Base-by-base conservation (phyloP, 2,797 vertebrate species). In the Oreonectes daqikongensis region DNA sequence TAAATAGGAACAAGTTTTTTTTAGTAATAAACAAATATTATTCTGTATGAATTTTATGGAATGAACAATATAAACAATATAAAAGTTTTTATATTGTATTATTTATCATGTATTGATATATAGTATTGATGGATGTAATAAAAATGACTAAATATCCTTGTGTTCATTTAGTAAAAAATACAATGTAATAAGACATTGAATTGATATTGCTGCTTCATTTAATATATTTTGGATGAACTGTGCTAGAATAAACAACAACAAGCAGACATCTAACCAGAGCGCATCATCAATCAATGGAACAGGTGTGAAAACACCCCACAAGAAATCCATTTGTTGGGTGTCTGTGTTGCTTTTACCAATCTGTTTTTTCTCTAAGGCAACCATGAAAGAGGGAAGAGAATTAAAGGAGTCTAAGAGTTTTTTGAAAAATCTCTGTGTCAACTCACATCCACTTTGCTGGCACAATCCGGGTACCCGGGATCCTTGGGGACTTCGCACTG, bases 401-500 rank as follows among this genome's bases (percentile, higher is more conserved):
- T 44, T 52, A 81, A 59, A 38, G 11, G 18, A 77, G 59, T 55
- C 5, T 75, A 38, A 71, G 42, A 53, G 18, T 35, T 35, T 32
- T 44, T 50, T 12, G 18, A 63, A 69, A 59, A 75, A 22, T 26
- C 48, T 65, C 28, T 42, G 64, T 50, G 52, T 66, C 76, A 67
- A 93, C 94, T 94, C 90, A 97, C 96, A 92, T 98, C 96, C 82
- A 98, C 94, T 91, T 98, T 99, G 84, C 94, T 93, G 65, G 92
- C 85, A 40, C 97, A 99, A 90, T 98, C 95, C 1, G 96, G 96
- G 85, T 94, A 98, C 77, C 88, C 93, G 57, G 94, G 95, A 84
- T 99, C 95, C 86, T 94, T 95, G 77, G 96, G 96, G 28, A 94
- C 92, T 82, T 97, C 97, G 8, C 97, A 99, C 80, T 96, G 95